Base-by-base conservation (phyloP, 2,888 invertebrate genomes). In the Lacanobia oleracea region DNA sequence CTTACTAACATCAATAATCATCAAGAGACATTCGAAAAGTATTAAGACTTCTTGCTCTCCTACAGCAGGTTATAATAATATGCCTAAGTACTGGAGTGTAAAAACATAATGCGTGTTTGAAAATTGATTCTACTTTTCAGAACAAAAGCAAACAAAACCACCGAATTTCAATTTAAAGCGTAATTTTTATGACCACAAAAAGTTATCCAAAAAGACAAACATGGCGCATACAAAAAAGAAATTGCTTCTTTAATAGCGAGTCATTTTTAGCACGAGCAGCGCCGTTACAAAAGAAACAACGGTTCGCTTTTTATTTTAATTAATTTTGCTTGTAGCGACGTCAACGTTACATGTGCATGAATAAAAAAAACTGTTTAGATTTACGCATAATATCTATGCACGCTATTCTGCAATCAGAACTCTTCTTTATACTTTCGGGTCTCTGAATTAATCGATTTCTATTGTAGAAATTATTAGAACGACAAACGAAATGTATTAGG, bases 171-270 rank as follows among this genome's bases (percentile, higher is more conserved):
- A 89, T 86, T 88, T 82, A 72, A 82, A 83, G 71, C 77, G 81
- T 86, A 85, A 88, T 88, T 88, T 85, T 79, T 76, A 83, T 77
- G 80, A 85, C 77, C 83, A 85, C 87, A 88, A 88, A 84, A 85
- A 83, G 75, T 72, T 66, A 78, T 65, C 77, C 63, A 77, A 75
- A 79, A 77, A 82, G 78, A 85, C 82, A 84, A 82, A 82, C 82
- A 83, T 75, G 75, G 68, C 70, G 75, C 65, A 68, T 72, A 81
- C 73, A 89, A 86, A 89, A 87, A 88, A 85, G 72, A 88, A 88
- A 90, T 87, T 89, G 86, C 83, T 80, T 79, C 75, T 82, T 71
- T 82, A 85, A 79, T 81, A 81, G 75, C 64, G 67, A 81, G 79
- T 81, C 81, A 72, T 68, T 83, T 81, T 88, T 84, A 82, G 83